Evolutionary conservation across 2,797 vertebrate species (phyloP).

Genomic region (Paguma larvata): DNA sequence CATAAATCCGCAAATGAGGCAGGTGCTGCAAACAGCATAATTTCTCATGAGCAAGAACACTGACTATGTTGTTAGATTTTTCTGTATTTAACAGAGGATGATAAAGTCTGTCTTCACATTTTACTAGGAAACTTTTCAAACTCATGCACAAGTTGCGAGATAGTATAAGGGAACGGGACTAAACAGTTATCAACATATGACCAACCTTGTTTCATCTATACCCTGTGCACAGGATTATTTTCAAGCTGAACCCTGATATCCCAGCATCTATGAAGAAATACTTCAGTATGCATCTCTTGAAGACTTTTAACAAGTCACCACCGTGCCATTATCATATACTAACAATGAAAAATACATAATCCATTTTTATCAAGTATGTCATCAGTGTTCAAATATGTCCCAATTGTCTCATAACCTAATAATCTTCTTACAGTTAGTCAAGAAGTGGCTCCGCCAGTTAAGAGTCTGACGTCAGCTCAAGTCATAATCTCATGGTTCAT

Average conservation of each 20-base stretch:
- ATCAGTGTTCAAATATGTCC: neutral
- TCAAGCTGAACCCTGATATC: constrained; percentile 7
- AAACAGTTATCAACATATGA: neutral
- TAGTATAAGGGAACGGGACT: neutral
- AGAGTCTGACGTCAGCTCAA: too few species aligned
- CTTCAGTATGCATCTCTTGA: neutral
- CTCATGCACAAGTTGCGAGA: neutral
- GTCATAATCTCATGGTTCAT: too few species aligned
- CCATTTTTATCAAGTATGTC: neutral
- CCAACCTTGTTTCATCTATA: neutral
- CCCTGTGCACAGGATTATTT: neutral
- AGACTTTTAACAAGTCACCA: neutral
- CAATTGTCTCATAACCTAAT: neutral
- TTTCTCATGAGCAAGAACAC: constrained; percentile 57
- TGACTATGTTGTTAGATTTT: neutral
- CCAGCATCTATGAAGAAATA: neutral
- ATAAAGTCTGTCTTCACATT: constrained; percentile 33
- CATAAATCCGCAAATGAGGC: constrained; percentile 62
- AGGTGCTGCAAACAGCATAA: constrained; percentile 64
- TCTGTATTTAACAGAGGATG: constrained; percentile 21
- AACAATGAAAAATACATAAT: neutral
- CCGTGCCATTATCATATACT: neutral
- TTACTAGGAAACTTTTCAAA: constrained; percentile 17
- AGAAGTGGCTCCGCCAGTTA: too few species aligned
- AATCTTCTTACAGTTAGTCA: neutral